Evolutionary conservation across 2,113 vertebrate species (phyloP).

Genomic region (Setophaga coronata): DNA sequence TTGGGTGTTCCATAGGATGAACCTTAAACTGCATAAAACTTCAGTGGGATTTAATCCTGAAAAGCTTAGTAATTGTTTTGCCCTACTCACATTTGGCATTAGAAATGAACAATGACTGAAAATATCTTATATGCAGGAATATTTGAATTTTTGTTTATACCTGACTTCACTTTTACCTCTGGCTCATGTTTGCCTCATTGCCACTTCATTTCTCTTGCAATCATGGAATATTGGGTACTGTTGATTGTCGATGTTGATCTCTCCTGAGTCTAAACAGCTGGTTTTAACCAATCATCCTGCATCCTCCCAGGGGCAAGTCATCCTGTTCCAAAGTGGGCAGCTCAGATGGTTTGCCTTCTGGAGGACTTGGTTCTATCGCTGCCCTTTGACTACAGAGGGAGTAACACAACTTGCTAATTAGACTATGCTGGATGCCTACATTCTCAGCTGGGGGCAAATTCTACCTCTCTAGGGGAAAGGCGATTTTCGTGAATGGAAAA

Average conservation of each 20-base stretch:
- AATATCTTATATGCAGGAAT: neutral
- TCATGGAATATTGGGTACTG: neutral
- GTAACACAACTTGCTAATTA: neutral
- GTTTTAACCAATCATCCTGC: neutral
- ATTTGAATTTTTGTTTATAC: neutral
- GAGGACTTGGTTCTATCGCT: neutral
- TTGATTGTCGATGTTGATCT: neutral
- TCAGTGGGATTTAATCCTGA: neutral
- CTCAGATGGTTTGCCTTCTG: neutral
- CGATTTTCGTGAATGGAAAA: neutral
- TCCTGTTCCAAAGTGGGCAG: neutral
- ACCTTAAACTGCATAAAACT: neutral
- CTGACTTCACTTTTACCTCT: neutral
- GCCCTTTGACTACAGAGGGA: neutral
- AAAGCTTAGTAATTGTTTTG: neutral
- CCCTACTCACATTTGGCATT: fast-evolving
- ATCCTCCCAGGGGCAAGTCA: neutral
- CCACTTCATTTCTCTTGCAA: neutral
- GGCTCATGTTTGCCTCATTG: neutral
- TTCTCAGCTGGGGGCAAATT: neutral
- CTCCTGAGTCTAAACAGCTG: neutral
- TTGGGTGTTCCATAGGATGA: neutral
- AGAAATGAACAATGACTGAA: neutral
- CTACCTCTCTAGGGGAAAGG: neutral
- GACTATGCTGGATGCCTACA: neutral